Evolutionary conservation across 2,797 vertebrate genomes (phyloP).

Genomic region (Cirrhinus molitorella): DNA sequence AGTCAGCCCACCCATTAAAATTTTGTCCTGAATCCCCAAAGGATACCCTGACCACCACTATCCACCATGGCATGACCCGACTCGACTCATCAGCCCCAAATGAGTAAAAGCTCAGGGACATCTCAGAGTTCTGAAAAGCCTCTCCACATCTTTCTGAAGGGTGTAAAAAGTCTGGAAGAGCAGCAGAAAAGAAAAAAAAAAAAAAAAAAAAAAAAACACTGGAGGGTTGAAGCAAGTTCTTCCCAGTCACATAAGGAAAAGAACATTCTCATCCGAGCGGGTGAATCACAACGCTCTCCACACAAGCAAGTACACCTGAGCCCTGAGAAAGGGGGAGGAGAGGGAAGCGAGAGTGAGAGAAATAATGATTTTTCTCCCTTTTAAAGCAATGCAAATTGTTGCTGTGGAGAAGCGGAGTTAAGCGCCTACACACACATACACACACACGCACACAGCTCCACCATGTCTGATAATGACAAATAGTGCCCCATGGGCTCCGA

Average conservation of each 20-base stretch:
- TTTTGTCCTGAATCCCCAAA: not conserved
- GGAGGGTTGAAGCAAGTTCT: constrained; percentile 34
- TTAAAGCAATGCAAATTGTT: constrained; percentile 58
- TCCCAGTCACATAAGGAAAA: constrained; percentile 32
- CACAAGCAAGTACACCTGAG: constrained; percentile 38
- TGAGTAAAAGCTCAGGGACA: not conserved
- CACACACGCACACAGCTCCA: constrained; percentile 5
- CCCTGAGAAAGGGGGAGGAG: constrained; percentile 19
- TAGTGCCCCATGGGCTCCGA: constrained; percentile 42
- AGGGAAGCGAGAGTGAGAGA: constrained; percentile 23
- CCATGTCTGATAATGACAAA: constrained; percentile 55
- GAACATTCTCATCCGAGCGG: constrained; percentile 48
- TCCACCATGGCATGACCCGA: not conserved
- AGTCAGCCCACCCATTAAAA: not conserved
- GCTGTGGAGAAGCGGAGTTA: constrained; percentile 45
- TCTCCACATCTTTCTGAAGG: constrained; percentile 37
- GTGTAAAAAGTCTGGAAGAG: constrained; percentile 15
- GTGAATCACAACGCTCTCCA: constrained; percentile 14
- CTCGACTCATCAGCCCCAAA: not conserved
- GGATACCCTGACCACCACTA: not conserved
- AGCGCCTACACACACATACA: constrained; percentile 12
- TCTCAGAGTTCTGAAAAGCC: constrained; percentile 1
- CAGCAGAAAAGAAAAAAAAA: not conserved
- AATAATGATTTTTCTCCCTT: constrained; percentile 39
- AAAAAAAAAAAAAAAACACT: constrained; percentile 23